These are phyloP conservation scores for Melikaiella ostensackeni DNA, from an alignment of 2,888 invertebrate species.

Conservation along the genomic window DNA sequence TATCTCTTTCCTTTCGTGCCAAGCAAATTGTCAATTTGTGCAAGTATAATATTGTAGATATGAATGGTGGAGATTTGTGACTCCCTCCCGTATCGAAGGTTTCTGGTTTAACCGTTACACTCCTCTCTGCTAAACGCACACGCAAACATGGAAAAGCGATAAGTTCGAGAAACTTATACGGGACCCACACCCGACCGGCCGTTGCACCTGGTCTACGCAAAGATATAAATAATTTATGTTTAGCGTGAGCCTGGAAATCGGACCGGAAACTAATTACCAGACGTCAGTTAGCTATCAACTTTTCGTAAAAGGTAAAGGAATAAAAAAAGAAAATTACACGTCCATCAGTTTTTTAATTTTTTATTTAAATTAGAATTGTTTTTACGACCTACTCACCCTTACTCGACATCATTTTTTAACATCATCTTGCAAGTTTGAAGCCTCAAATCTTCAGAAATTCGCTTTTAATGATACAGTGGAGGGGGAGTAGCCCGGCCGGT, in stretches of 20 bases:
- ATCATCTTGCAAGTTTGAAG: not conserved
- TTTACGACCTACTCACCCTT: not conserved
- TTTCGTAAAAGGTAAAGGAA: conserved; percentile 6
- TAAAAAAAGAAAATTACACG: not conserved
- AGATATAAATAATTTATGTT: conserved; percentile 57
- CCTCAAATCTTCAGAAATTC: not conserved
- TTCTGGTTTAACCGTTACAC: conserved; percentile 36
- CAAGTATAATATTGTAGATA: not conserved
- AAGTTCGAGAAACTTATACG: conserved; percentile 51
- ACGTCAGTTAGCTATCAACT: conserved; percentile 51
- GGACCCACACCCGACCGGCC: conserved; percentile 37
- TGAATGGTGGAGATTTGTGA: not conserved
- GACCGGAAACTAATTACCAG: conserved; percentile 59
- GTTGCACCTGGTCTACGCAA: conserved; percentile 25
- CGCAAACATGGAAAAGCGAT: conserved; percentile 48
- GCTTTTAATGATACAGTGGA: not conserved
- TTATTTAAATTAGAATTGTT: not conserved
- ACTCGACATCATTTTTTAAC: not conserved
- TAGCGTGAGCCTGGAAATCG: conserved; percentile 57
- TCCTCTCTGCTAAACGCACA: conserved; percentile 47
- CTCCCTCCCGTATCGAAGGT: not conserved
- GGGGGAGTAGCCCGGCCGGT: not conserved
- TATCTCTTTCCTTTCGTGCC: not conserved
- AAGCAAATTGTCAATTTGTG: not conserved
- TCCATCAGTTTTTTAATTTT: not conserved